Evolutionary conservation across 2,888 invertebrate species (phyloP).

Genomic region (Helicoverpa assulta): DNA sequence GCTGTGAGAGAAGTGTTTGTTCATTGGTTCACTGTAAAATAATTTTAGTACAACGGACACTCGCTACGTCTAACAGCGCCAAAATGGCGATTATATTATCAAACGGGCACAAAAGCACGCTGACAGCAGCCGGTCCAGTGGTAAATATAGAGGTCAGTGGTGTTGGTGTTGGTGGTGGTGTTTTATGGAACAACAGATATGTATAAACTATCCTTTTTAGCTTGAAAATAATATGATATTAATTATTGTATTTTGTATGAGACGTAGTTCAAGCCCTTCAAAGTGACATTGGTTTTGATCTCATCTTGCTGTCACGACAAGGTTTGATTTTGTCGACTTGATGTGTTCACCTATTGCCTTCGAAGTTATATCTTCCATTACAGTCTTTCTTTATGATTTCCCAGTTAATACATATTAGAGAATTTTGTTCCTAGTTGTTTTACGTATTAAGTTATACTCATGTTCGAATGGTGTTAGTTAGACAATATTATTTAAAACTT

Average conservation of each 20-base stretch:
- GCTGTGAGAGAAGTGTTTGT: too few relatives aligned
- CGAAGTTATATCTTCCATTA: conserved; percentile 52
- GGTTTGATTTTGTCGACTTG: conserved; percentile 63
- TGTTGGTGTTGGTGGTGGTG: too few relatives aligned
- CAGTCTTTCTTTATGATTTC: conserved; percentile 37
- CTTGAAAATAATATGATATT: conserved; percentile 4
- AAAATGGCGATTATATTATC: too few relatives aligned
- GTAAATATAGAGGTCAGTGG: too few relatives aligned
- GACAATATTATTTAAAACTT: conserved; percentile 46
- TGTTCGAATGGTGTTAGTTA: conserved; percentile 50
- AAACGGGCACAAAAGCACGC: too few relatives aligned
- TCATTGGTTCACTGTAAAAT: too few relatives aligned
- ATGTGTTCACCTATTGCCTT: conserved; percentile 73
- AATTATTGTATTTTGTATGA: not conserved
- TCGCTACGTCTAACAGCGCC: too few relatives aligned
- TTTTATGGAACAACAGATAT: not conserved
- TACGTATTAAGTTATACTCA: conserved; percentile 51
- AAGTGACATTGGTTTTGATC: conserved; percentile 54
- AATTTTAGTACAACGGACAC: too few relatives aligned
- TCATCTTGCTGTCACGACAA: conserved; percentile 61
- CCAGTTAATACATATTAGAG: conserved; percentile 31
- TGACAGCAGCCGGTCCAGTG: too few relatives aligned
- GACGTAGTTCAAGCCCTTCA: conserved; percentile 43
- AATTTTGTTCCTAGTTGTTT: conserved; percentile 55
- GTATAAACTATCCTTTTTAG: conserved; percentile 11